Base-by-base conservation (phyloP, 2,888 invertebrate species). In the Tenthredo amoena region DNA sequence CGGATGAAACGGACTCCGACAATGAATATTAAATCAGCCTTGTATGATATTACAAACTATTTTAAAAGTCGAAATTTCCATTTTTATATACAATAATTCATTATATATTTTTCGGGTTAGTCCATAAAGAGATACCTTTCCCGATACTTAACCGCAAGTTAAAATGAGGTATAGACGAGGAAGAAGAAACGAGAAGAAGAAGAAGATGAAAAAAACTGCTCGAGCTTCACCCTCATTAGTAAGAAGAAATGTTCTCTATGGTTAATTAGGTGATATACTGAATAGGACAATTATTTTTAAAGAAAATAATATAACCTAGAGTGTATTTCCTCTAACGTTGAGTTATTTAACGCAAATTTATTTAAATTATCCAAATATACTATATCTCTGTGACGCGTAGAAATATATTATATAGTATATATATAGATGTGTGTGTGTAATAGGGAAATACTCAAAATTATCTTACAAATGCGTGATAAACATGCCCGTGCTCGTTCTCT, bases 191-290 rank as follows among this genome's bases (percentile, higher is more conserved):
- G 15, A n/a, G 18, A 6, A 5, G 5, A 18, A 5, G 5, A 18
- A 6, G 5, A 50, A 1, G 0, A n/a, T n/a, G 7, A 62, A 62
- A 7, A 62, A 10, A 65, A 65, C 3, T 74, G 40, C 37, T 26
- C 12, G 26, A 62, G 21, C 21, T 12, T 37, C 58, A 37, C 21
- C 58, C 81, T 81, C 58, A 62, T 81, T 58, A 81, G 62, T 34
- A 58, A 40, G 21, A 62, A 21, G 15, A 12, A 81, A 40, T 34
- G 58, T 62, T 58, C 37, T 34, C 37, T 34, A 62, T 62, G 62
- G 58, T 81, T 81, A 79, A 81, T 81, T 81, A 37, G 81, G 81
- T 81, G 81, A 81, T 81, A 81, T 81, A 50, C 81, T 31, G 62
- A 81, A 58, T n/a, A 15, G 21, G 81, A 62, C n/a, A 81, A 81